Conservation (phyloP, 2,888 invertebrate genomes). For the Caradrina kadenii region DNA sequence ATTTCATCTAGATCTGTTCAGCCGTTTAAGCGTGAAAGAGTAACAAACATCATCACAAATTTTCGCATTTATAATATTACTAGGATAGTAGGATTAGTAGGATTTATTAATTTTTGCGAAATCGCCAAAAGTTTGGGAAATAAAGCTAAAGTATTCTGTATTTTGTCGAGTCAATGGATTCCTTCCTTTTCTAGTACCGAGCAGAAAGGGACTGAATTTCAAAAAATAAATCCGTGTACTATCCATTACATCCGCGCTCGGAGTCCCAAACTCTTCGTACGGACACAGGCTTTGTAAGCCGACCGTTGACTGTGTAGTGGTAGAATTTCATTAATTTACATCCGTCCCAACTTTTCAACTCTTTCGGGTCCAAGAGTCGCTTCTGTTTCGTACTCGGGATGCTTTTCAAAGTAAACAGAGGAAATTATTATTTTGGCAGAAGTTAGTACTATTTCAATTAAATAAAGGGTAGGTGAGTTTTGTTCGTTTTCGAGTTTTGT, state of each 20-base stretch:
- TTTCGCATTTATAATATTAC: no score
- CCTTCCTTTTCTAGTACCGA: no score
- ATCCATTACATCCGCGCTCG: slow-evolving; percentile 35
- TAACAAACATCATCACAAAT: no score
- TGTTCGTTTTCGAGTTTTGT: slow-evolving; percentile 1
- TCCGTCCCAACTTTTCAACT: slow-evolving; percentile 76
- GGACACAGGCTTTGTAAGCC: slow-evolving; percentile 73
- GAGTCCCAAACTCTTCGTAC: slow-evolving; percentile 49
- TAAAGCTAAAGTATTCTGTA: neutral
- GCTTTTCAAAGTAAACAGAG: slow-evolving; percentile 53
- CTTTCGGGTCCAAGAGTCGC: slow-evolving; percentile 69
- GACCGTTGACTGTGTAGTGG: slow-evolving; percentile 66
- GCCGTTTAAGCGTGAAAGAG: no score
- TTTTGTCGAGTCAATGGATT: neutral
- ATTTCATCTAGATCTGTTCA: no score
- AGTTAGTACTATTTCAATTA: slow-evolving; percentile 24
- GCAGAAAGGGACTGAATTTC: no score
- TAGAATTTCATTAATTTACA: slow-evolving; percentile 87
- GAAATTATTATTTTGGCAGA: slow-evolving; percentile 30
- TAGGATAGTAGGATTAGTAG: no score
- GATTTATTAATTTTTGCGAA: no score
- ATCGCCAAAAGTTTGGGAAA: no score
- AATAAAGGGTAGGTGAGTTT: slow-evolving; percentile 2
- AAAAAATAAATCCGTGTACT: neutral
- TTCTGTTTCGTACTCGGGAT: slow-evolving; percentile 71